These are phyloP conservation scores for Sceliomorpha sp. DNA, from an alignment of 2,888 invertebrate species.

Conservation along the genomic window DNA sequence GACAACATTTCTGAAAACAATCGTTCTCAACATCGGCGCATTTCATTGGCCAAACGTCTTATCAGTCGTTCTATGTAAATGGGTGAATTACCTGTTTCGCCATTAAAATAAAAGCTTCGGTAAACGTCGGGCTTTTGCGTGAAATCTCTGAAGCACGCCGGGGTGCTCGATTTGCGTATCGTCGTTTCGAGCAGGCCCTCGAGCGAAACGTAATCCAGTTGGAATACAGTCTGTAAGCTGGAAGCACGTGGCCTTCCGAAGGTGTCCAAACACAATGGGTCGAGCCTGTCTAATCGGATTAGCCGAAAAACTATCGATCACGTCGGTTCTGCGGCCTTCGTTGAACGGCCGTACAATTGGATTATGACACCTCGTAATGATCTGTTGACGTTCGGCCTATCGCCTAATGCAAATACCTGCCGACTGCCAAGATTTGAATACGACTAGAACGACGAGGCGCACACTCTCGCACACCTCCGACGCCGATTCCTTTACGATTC, in stretches of 20 bases:
- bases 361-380: slow-evolving; percentile 44
- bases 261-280: background rate
- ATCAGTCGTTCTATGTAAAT: too few species aligned
- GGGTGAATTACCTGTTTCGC: too few species aligned
- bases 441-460: slow-evolving; percentile 1
- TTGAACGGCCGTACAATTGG: slow-evolving; percentile 39
- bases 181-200: slow-evolving; percentile 6
- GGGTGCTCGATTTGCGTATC: too few species aligned
- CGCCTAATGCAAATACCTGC: slow-evolving; percentile 22
- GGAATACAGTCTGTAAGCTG: background rate
- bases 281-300: slow-evolving; percentile 34
- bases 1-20: too few species aligned
- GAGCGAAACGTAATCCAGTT: background rate
- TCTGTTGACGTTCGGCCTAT: slow-evolving; percentile 33
- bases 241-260: background rate
- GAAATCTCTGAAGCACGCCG: slow-evolving; percentile 3
- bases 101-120: too few species aligned
- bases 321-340: slow-evolving; percentile 4
- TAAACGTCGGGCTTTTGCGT: too few species aligned
- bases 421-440: background rate
- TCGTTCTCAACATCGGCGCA: too few species aligned
- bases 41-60: too few species aligned
- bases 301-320: slow-evolving; percentile 33
- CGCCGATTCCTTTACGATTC: slow-evolving; percentile 21
- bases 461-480: slow-evolving; percentile 17